Evolutionary conservation across 2,888 invertebrate genomes (phyloP).

Genomic region (Eumacrocentrus americanus): DNA sequence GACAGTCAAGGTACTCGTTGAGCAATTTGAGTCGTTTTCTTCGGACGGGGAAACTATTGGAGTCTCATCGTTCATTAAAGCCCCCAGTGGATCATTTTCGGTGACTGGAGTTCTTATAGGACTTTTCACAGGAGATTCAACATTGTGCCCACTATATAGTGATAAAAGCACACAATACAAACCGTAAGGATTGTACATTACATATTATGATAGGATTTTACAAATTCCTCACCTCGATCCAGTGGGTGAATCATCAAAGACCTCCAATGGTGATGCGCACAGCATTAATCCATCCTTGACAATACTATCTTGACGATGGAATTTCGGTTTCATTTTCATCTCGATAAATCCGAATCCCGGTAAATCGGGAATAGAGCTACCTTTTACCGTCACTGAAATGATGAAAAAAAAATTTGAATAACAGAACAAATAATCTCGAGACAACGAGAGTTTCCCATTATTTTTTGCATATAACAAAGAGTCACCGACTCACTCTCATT

Average conservation of each 20-base stretch:
- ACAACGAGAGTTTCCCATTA: neutral
- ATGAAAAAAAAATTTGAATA: neutral
- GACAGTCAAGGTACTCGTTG: constrained; percentile 59
- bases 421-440: neutral
- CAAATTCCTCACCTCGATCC: constrained; percentile 48
- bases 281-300: constrained; percentile 54
- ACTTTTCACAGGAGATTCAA: constrained; percentile 58
- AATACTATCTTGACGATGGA: constrained; percentile 57
- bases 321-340: constrained; percentile 48
- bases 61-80: constrained; percentile 65
- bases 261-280: constrained; percentile 48
- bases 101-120: constrained; percentile 80
- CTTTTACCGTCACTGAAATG: constrained; percentile 50
- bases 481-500: constrained; percentile 50
- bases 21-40: constrained; percentile 60
- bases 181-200: neutral
- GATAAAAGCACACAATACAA: too few relatives aligned
- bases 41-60: constrained; percentile 59
- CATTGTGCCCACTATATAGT: constrained; percentile 41
- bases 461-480: too few relatives aligned
- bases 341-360: constrained; percentile 55
- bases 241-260: constrained; percentile 48
- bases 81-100: constrained; percentile 90
- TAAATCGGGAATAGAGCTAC: constrained; percentile 57
- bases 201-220: neutral